phyloP scores from a whole-genome alignment of 2,888 invertebrate genomes.

The Lasius fuliginosus region DNA sequence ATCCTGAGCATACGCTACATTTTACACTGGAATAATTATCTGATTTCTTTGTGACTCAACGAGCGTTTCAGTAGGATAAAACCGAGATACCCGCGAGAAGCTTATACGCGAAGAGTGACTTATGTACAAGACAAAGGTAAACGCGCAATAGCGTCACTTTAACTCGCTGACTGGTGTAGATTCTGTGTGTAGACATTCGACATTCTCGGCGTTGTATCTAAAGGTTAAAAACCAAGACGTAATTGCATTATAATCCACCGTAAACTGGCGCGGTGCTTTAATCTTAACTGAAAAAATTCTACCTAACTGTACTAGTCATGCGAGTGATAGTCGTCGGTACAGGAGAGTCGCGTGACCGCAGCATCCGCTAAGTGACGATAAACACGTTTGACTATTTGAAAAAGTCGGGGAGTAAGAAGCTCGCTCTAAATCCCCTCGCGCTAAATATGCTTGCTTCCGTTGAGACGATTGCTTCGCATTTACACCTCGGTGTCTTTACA shows the following conservation, averaged over 20 bases:
- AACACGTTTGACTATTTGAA: slow-evolving; percentile 39
- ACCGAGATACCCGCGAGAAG: background rate
- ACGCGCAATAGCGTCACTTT: slow-evolving; percentile 5
- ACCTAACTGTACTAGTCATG: slow-evolving; percentile 17
- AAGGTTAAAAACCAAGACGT: slow-evolving; percentile 10
- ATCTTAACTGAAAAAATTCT: slow-evolving; percentile 43
- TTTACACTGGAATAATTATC: background rate
- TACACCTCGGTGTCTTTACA: background rate
- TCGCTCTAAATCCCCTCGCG: slow-evolving; percentile 25
- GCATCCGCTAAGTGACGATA: slow-evolving; percentile 32
- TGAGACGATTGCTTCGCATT: background rate
- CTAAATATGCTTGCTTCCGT: slow-evolving; percentile 26
- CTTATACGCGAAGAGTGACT: background rate
- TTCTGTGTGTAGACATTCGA: background rate
- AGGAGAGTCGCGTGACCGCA: slow-evolving; percentile 30
- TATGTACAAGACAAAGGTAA: background rate
- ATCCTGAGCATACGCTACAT: slow-evolving; percentile 4
- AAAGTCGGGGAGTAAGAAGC: slow-evolving; percentile 17
- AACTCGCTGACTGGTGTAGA: background rate
- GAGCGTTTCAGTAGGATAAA: background rate
- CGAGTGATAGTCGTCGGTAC: background rate
- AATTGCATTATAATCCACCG: slow-evolving; percentile 49
- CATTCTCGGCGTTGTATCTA: background rate
- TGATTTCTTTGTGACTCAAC: background rate
- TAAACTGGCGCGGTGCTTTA: slow-evolving; percentile 31